Evolutionary conservation across 1,140 invertebrate species (phyloP), one percentile per base, ranked within the genome.

Genomic region (Cataglyphis hispanica): DNA sequence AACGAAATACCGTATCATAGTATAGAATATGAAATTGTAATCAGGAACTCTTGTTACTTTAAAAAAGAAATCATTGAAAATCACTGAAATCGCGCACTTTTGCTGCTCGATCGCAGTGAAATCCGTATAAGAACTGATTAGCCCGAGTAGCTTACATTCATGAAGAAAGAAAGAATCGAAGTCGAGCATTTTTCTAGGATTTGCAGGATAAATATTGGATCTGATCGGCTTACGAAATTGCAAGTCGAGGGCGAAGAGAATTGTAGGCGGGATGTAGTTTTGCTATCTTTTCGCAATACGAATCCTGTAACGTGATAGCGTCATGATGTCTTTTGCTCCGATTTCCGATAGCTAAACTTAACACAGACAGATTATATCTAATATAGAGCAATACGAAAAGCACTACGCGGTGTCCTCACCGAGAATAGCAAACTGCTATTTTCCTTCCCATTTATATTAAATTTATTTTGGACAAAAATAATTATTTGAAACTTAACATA

Each of bases 291-390:
- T 60, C n/a, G 19, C 11, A 13, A 19, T 69, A 16, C 37, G 40
- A 83, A 72, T 81, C 11, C 34, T 50, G 22, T 81, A 81, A 74
- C 7, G n/a, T 53, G 37, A 83, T 74, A 83, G 8, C 19, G 25
- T 37, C 37, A 27, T 37, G n/a, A 27, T 60, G 56, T 60, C 25
- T 60, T 72, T 43, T 46, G 37, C 19, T 70, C 25, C 19, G 31
- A 27, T 81, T 58, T 61, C 67, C 53, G 27, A 72, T 81, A 72
- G 67, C 53, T 83, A 83, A 83, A 83, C 67, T 74, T 83, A 83
- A 53, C 25, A 53, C 25, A 8, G 7, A 37, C 34, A 19, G n/a
- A 13, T 74, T 72, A 74, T 60, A 72, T 72, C 70, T 25, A 46
- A 72, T 83, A 46, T 25, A 43, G 56, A 83, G n/a, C n/a, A n/a